Conservation (phyloP, 2,113 vertebrate genomes). For the Acanthochromis polyacanthus region DNA sequence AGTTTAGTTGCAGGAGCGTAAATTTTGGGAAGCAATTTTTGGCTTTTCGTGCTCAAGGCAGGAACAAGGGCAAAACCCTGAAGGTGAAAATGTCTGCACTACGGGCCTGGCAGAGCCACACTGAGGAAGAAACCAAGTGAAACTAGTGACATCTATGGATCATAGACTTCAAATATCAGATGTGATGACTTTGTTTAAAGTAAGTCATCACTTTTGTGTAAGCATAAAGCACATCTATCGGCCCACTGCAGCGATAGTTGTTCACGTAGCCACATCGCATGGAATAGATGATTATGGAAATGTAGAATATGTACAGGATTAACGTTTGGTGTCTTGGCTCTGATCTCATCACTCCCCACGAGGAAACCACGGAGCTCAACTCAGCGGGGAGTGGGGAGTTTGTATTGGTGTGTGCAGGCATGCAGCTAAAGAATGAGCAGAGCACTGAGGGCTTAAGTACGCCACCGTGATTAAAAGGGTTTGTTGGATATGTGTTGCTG, state of each 20-base stretch:
- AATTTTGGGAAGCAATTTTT: too few species aligned
- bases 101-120: not conserved
- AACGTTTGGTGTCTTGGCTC: conserved; percentile 25
- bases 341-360: conserved; percentile 36
- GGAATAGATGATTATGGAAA: conserved; percentile 26
- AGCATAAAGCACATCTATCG: not conserved
- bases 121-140: not conserved
- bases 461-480: conserved; percentile 37
- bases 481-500: conserved; percentile 1
- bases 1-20: too few species aligned
- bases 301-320: conserved; percentile 20
- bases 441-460: conserved; percentile 40
- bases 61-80: not conserved
- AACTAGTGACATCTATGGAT: not conserved
- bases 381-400: conserved; percentile 36
- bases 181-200: conserved; percentile 3
- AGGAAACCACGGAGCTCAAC: conserved; percentile 36
- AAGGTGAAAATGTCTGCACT: not conserved
- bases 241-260: not conserved
- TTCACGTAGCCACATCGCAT: not conserved
- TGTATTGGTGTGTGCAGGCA: conserved; percentile 42
- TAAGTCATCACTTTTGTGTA: not conserved
- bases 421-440: conserved; percentile 43
- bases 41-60: not conserved
- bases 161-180: conserved; percentile 12